Base-by-base conservation (phyloP, 1,140 invertebrate genomes). In the Antheraea pernyi region DNA sequence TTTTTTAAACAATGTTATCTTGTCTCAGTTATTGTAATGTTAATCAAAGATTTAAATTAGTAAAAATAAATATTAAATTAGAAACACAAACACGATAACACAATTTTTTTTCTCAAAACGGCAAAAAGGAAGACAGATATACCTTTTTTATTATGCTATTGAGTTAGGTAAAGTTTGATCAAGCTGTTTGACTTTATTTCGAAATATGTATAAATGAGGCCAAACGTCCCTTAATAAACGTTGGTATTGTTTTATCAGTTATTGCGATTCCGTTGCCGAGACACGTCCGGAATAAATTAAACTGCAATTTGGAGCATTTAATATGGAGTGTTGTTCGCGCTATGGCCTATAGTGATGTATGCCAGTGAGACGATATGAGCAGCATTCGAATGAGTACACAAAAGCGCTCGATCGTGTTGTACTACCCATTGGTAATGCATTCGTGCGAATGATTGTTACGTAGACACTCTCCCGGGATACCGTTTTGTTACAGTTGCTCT, bases 251-350 rank as follows among this genome's bases (percentile, higher is more conserved):
- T 91, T 90, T 85, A 79, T 78, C 80, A 77, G 88, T 86, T 91
- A 91, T 91, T 89, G 84, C 85, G 81, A 89, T 89, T 89, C 83
- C 79, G 85, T 89, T 90, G 83, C 86, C 80, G 86, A 83, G 85
- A 91, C 88, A 90, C 89, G 89, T 86, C 77, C 84, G 75, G 89
- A 89, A 91, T 91, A 91, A 91, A 89, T 91, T 89, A 91, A 90
- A 91, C 82, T 89, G 86, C 85, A 91, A 90, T 91, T 92, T 89
- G 82, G 86, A 77, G 83, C 81, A 79, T 89, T 90, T 92, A 91
- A 90, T 91, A 91, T 88, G 84, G 81, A 88, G 85, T 89, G 84
- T 85, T 90, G 88, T 89, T 84, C 75, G 75, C 83, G 83, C 81
- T 84, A 88, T 85, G 85, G 85, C 73, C 75, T 81, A 85, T 83